Percentiles rank a stretch among this genome's conserved stretches.
phyloP scores from a whole-genome alignment of 2,888 invertebrate genomes.

The Mythimna loreyi region DNA sequence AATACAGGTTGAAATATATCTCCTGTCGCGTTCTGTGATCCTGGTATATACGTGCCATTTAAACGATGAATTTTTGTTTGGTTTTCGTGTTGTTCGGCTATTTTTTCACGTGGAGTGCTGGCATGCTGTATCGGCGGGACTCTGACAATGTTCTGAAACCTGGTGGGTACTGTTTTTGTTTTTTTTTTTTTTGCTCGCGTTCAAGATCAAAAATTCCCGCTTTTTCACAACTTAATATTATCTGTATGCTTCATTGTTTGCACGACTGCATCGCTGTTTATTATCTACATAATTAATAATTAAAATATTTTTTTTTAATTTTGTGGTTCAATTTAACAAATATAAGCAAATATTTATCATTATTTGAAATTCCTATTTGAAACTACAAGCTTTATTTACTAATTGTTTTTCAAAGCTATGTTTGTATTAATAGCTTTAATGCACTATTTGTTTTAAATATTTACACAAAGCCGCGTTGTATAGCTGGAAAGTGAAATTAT shows the following conservation, averaged over 20 bases:
- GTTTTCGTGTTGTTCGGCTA: constrained; percentile 84
- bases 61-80: constrained; percentile 88
- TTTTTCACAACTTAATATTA: neutral
- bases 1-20: constrained; percentile 88
- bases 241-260: neutral
- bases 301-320: neutral
- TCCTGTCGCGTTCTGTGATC: constrained; percentile 82
- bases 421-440: too few species aligned
- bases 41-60: constrained; percentile 83
- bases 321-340: neutral
- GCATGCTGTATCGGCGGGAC: constrained; percentile 85
- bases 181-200: constrained; percentile 3
- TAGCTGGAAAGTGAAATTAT: neutral
- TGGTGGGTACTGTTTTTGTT: constrained; percentile 75
- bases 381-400: neutral
- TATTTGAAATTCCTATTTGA: neutral
- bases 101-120: constrained; percentile 82
- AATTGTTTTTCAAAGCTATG: neutral
- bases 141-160: constrained; percentile 86
- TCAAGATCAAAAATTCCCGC: constrained; percentile 10
- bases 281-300: neutral
- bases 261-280: neutral
- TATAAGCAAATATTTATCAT: neutral
- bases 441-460: neutral
- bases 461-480: neutral